Conservation (phyloP, 2,113 vertebrate genomes). For the Mesoclemmys tuberculata region DNA sequence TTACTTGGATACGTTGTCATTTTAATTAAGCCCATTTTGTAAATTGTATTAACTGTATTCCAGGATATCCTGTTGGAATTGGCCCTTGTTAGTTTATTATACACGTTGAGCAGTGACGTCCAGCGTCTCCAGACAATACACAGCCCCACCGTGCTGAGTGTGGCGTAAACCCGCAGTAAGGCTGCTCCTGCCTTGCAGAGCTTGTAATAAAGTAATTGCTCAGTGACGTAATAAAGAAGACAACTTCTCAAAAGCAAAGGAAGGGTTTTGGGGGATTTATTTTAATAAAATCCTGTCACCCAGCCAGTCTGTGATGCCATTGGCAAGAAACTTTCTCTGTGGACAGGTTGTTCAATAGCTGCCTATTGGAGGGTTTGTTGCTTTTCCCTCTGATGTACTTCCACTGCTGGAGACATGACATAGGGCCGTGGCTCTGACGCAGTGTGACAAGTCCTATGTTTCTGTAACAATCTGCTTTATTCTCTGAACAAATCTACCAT, state of each 20-base stretch:
- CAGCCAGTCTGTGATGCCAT: neutral
- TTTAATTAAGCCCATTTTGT: neutral
- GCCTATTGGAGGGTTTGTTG: neutral
- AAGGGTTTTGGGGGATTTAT: neutral
- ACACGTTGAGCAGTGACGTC: neutral
- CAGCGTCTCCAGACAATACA: neutral
- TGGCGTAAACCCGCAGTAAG: neutral
- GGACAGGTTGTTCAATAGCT: neutral
- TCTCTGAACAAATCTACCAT: constrained; percentile 52
- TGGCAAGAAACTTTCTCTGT: neutral
- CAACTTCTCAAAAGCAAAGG: neutral
- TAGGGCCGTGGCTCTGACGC: neutral
- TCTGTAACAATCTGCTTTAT: constrained; percentile 47
- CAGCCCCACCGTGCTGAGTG: neutral
- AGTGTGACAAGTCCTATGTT: constrained; percentile 23
- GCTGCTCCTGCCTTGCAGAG: neutral
- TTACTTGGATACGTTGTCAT: neutral
- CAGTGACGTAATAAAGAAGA: neutral
- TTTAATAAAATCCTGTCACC: neutral
- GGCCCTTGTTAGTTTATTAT: neutral
- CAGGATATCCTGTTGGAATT: neutral
- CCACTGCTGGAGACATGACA: neutral
- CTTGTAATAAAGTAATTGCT: neutral
- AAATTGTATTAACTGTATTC: neutral
- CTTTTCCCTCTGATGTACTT: neutral